Evolutionary conservation across 2,888 invertebrate species (phyloP), one percentile per base, ranked within the genome.

Genomic region (Drosophila niveifrons): DNA sequence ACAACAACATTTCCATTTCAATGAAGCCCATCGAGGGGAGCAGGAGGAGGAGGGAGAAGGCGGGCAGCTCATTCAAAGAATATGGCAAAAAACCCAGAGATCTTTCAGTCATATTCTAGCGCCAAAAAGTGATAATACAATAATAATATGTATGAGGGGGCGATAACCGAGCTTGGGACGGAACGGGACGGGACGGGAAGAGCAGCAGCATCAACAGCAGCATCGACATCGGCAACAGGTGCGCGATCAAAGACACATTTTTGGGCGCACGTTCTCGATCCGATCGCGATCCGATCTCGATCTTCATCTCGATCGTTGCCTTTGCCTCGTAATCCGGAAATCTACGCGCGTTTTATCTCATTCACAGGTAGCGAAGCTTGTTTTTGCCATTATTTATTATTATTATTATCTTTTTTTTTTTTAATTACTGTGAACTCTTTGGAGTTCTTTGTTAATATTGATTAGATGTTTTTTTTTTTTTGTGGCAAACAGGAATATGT

Each of bases 21-120:
- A 73, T 73, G 75, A 58, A 67, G 51, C 36, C 11, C 36, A 43
- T 29, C 52, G 36, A 9, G 9, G 15, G 18, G 31, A 13, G 6
- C 4, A 6, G n/a, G 56, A 13, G 36, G 56, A 10, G 3, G 23
- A 18, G 10, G 46, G 29, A 2, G 2, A 2, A 15, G 55, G n/a
- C 8, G 44, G 15, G 29, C 2, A 13, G 47, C 8, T 70, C 83
- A 83, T 88, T 88, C 84, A 83, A 88, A 83, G 80, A 82, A 72
- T n/a, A 53, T 66, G 69, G 69, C 80, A 70, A 88, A 86, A 83
- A 88, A 88, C 83, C 83, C 88, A 88, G 13, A 55, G 51, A 55
- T 23, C 13, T 77, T 88, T 83, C 83, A 83, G 83, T 83, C 80
- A 88, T 75, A 34, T 39, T 15, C 52, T 15, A 46, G 18, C 9